Evolutionary conservation across 2,113 vertebrate genomes (phyloP), one percentile per base, ranked within the genome.

Genomic region (Capreolus pygargus): DNA sequence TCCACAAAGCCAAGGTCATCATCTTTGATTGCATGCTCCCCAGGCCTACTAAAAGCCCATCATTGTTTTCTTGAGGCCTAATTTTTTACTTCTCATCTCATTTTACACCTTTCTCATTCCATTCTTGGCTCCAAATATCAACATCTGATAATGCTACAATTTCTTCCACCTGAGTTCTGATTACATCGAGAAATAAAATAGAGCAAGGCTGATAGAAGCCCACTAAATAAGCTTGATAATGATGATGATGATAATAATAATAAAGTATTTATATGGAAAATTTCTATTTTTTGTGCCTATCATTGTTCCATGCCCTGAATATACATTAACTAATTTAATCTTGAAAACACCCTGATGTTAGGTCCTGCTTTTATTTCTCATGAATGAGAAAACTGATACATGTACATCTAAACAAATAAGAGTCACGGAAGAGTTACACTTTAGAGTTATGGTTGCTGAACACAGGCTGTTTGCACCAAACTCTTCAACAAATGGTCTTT

Each of bases 391-490:
- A 60, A 55, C 30, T 58, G 1, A 87, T 5, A 43, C 10, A 27
- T 1, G 5, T 11, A 17, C 5, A 4, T 64, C 45, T 85, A 89
- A 70, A 1, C 7, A 64, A 16, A 13, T 64, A 90, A 88, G 30
- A 19, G 8, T 67, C 9, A 60, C 0, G 9, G 1, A 76, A 55
- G 27, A 57, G 14, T 54, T 58, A 47, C 47, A 7, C 4, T 30
- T 21, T 19, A 47, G 33, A 64, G 17, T 14, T 8, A 55, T 14
- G 23, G 74, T 7, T 60, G 43, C 15, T 57, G 17, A 64, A 19
- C 27, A 6, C 10, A 25, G 36, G 10, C 3, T 10, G 9, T 12
- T 30, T 43, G 12, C 5, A 30, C 13, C 1, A 12, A 60, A 5
- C 1, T 57, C 21, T 43, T 27, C 27, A 79, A 30, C 30, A n/a